Evolutionary conservation across 2,797 vertebrate species (phyloP), one percentile per base, ranked within the genome.

Genomic region (Phoxinus dragarum): DNA sequence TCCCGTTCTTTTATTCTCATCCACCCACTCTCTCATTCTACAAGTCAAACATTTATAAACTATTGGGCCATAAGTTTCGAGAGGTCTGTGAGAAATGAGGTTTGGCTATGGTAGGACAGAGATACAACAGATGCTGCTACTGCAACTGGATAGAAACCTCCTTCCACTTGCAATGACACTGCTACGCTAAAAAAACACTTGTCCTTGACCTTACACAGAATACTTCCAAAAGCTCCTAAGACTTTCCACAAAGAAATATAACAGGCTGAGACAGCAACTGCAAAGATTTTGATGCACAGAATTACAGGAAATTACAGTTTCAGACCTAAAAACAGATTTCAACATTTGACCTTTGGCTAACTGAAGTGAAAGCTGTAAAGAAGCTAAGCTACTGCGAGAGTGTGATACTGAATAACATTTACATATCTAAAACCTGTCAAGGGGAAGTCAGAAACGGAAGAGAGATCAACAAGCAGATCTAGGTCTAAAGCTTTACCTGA

Each of bases 1-100:
- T 91, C 91, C 88, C 89, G 87, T 87, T 90, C 86, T 52, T 73
- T 59, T 40, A 59, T 78, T 72, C 74, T 54, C 67, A 86, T 56
- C 66, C 85, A 79, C 72, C 54, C 66, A 68, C 36, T 71, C 21
- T 54, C 73, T 82, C 66, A 78, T 71, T 78, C 66, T 78, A 47
- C 64, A 77, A 64, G 80, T 86, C 80, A 77, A 82, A 77, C 85
- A 72, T 79, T 78, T 79, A 52, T 84, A 79, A 84, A 84, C 74
- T 72, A 79, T 49, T 61, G 66, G 75, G 83, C 75, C 75, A 47
- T 67, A 68, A 9, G 73, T 77, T 84, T 68, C 21, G 47, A 84
- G 52, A 61, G 83, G 75, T 47, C 38, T 79, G 49, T 79, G 83
- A 84, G 21, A 72, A 72, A 84, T 84, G 36, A 77, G 73, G 34